phyloP scores from a whole-genome alignment of 2,888 invertebrate species.

The Thumatha senex region DNA sequence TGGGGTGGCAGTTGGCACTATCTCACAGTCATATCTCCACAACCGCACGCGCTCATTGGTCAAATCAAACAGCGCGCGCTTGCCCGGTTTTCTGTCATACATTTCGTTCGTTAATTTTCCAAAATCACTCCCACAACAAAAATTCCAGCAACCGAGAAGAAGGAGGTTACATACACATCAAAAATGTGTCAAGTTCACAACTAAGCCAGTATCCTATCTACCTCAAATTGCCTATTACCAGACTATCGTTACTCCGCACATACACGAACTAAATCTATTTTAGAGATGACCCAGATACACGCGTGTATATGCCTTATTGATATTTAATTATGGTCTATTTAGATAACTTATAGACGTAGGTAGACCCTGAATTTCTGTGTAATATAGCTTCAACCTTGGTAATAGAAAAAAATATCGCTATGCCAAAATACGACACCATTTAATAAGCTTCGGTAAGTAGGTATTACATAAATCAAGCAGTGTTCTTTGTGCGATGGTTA shows the following conservation, averaged over 20 bases:
- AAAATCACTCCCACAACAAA: too few species aligned
- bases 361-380: neutral
- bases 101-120: too few species aligned
- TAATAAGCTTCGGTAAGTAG: neutral
- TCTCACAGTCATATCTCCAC: too few species aligned
- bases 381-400: neutral
- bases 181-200: too few species aligned
- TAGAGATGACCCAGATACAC: constrained; percentile 35
- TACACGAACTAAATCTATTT: constrained; percentile 29
- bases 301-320: constrained; percentile 25
- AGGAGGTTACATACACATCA: too few species aligned
- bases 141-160: too few species aligned
- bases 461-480: constrained; percentile 25
- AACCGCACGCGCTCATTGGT: too few species aligned
- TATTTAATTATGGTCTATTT: constrained; percentile 33
- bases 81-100: too few species aligned
- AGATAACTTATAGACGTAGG: constrained; percentile 13
- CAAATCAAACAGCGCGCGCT: too few species aligned
- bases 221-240: neutral
- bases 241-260: constrained; percentile 29
- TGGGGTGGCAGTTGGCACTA: too few species aligned
- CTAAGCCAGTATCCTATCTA: neutral
- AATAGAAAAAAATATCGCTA: too few species aligned
- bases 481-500: constrained; percentile 38
- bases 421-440: constrained; percentile 3